Evolutionary conservation across 1,140 invertebrate species (phyloP), one percentile per base, ranked within the genome.

Genomic region (Penaeus vannamei): DNA sequence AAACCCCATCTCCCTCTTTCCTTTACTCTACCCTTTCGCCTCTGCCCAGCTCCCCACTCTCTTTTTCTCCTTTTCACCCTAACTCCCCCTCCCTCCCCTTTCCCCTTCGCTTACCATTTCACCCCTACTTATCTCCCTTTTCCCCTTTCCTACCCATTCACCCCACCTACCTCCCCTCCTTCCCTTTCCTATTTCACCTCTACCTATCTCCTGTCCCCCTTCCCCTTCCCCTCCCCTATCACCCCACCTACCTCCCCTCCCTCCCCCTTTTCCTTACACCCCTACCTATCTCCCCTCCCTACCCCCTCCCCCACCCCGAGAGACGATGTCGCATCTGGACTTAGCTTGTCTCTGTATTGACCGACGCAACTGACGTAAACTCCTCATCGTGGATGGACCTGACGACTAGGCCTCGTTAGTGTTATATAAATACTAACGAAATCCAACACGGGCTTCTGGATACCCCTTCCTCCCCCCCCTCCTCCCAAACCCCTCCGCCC

Each of bases 1-100:
- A 26, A 84, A 17, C 61, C 26, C 62, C 82, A 53, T n/a, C 82
- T 29, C 29, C 60, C 81, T 79, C 53, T 79, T 79, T 22, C 53
- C 66, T 20, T 72, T 19, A 8, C 32, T 32, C 32, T 72, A 72
- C 66, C 22, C 66, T n/a, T 72, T 72, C 66, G 10, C n/a, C 14
- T 22, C 19, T 32, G 22, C 14, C 66, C 66, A n/a, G 10, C 32
- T 20, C 22, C 22, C 66, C 1, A 12, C 66, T 19, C 1, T 20
- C 19, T 32, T 20, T 12, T 22, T 72, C 32, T 20, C 64, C 61
- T 36, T 62, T 53, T 2, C 19, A 46, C n/a, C 17, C 62, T 26
- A 46, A 29, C 32, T 42, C 53, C 61, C 42, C 66, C n/a, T 22
- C 19, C 14, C 66, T 72, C 32, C 66, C 32, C 32, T 20, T n/a